Evolutionary conservation across 2,888 invertebrate species (phyloP).

Genomic region (Cephus pulcher): DNA sequence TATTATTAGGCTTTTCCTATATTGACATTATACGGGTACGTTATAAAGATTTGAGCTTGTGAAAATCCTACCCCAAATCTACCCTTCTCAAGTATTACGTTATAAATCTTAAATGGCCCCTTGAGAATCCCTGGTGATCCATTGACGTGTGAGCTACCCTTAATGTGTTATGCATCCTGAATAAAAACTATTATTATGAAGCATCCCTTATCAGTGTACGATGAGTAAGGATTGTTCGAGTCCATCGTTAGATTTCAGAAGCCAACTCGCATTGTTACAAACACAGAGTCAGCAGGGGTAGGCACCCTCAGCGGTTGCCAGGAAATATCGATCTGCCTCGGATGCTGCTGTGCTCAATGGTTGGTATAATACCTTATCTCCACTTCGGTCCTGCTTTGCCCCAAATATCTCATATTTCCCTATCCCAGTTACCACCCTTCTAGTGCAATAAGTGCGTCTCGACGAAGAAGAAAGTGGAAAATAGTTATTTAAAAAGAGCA

Average conservation of each 20-base stretch:
- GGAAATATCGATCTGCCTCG: slow-evolving; percentile 62
- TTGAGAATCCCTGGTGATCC: not conserved
- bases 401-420: slow-evolving; percentile 47
- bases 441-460: not conserved
- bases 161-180: not conserved
- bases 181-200: not conserved
- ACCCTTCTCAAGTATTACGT: not conserved
- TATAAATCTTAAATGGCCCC: not conserved
- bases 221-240: slow-evolving; percentile 30
- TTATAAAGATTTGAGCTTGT: not conserved
- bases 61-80: not conserved
- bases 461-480: not conserved
- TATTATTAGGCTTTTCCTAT: not conserved
- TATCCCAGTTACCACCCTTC: slow-evolving; percentile 3
- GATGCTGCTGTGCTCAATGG: slow-evolving; percentile 56
- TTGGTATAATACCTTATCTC: slow-evolving; percentile 51
- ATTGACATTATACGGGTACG: not conserved
- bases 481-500: not conserved
- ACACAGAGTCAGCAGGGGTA: slow-evolving; percentile 54
- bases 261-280: slow-evolving; percentile 61
- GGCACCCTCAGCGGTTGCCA: slow-evolving; percentile 62
- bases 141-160: too few relatives aligned
- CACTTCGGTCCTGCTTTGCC: slow-evolving; percentile 34
- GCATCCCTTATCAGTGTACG: not conserved
- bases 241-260: slow-evolving; percentile 48